Conservation (phyloP, 2,113 vertebrate genomes). For the Aix galericulata region DNA sequence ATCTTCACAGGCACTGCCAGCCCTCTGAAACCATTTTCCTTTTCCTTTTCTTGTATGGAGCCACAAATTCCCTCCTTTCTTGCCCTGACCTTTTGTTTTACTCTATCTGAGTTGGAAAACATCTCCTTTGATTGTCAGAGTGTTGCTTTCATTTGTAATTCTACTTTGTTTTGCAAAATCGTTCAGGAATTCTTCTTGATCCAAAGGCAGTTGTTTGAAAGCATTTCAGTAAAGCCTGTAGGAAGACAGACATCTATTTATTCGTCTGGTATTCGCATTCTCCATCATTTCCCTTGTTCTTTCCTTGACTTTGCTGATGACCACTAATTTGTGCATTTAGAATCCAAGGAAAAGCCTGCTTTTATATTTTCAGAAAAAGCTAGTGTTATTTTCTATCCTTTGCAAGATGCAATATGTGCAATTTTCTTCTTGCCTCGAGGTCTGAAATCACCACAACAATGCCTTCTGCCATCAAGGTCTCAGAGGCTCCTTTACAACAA, state of each 20-base stretch:
- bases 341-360: neutral
- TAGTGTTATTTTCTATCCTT: neutral
- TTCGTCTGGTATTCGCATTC: accelerated
- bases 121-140: neutral
- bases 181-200: conserved; percentile 12
- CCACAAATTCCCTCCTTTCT: neutral
- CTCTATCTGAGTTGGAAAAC: conserved; percentile 4
- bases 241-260: neutral
- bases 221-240: neutral
- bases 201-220: conserved; percentile 20
- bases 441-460: conserved; percentile 39
- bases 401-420: neutral
- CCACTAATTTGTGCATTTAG: neutral
- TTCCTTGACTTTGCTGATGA: neutral
- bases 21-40: neutral
- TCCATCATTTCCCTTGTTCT: neutral
- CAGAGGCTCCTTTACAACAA: neutral
- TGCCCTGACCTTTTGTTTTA: neutral
- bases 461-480: conserved; percentile 5
- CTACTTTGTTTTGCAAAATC: conserved; percentile 41
- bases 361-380: neutral
- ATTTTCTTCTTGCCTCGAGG: neutral
- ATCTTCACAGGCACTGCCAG: neutral
- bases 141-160: conserved; percentile 39
- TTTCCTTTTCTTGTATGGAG: neutral